Evolutionary conservation across 2,888 invertebrate species (phyloP), one percentile per base, ranked within the genome.

Genomic region (Lypha dubia): DNA sequence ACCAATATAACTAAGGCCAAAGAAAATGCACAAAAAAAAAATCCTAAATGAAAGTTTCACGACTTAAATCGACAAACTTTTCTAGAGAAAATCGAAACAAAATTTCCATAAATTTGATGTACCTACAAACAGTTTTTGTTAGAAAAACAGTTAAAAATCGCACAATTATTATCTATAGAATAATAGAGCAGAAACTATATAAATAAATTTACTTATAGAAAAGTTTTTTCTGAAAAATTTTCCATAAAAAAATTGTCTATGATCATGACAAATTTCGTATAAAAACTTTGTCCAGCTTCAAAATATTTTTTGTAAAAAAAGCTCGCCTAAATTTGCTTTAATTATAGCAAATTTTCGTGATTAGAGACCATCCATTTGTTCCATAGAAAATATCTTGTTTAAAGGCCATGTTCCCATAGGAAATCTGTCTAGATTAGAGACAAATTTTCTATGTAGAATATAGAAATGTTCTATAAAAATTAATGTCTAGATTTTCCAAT

Each of bases 1-100:
- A 80, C 60, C 46, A 13, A 70, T 70, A 32, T 15, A 28, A 74
- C 28, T n/a, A n/a, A n/a, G n/a, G n/a, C n/a, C n/a, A n/a, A n/a
- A n/a, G n/a, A 75, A 77, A 51, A 67, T 32, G 13, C 15, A 51
- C 28, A 13, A n/a, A 15, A 32, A 6, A 22, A 71, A 63, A 46
- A 22, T 3, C 15, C 62, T 65, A 60, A 84, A 83, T 13, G 71
- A 79, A 79, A 83, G 75, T 83, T 79, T 46, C 17, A 20, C 32
- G 3, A 38, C 11, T 49, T 35, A 20, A 44, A 71, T 53, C 15
- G 6, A 11, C 24, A 17, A 7, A 56, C 51, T 51, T 51, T 5
- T 8, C 17, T 15, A 41, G 15, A 22, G 9, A 20, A 51, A 35
- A 22, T n/a, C 6, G 22, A 38, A 22, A 20, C 20, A 62, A 38